phyloP scores from a whole-genome alignment of 2,113 vertebrate species.

The Gymnobelideus leadbeateri region DNA sequence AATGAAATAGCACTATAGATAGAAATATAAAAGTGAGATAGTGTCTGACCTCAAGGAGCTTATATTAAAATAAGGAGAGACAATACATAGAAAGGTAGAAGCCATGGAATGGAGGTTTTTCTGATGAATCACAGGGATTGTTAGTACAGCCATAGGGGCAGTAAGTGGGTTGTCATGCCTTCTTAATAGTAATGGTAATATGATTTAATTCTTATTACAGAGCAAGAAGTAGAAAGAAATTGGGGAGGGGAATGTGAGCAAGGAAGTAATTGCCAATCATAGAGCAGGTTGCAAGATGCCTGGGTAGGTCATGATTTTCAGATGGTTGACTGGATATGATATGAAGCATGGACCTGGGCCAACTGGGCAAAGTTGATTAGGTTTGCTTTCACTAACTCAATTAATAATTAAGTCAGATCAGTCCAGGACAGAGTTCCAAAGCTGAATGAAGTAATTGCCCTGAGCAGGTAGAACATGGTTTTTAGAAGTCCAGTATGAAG shows the following conservation, averaged over 20 bases:
- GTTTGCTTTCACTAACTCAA: not conserved
- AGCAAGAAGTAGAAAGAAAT: not conserved
- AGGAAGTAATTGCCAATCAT: not conserved
- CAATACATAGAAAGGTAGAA: not conserved
- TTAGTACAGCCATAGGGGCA: not conserved
- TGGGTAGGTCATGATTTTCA: not conserved
- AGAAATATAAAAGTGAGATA: not conserved
- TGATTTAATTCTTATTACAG: not conserved
- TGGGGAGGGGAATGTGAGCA: not conserved
- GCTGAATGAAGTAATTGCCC: not conserved
- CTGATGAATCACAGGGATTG: not conserved
- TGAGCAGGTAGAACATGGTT: not conserved
- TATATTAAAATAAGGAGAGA: not conserved
- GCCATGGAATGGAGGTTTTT: not conserved
- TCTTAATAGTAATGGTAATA: not conserved
- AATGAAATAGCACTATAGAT: not conserved
- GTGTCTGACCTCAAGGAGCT: not conserved
- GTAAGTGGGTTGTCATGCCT: not conserved
- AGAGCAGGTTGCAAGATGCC: not conserved
- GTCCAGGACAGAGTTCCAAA: not conserved
- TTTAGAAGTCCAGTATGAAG: not conserved
- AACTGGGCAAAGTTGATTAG: not conserved
- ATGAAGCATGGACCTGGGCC: not conserved
- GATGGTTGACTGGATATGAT: not conserved
- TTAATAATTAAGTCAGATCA: not conserved